Evolutionary conservation across 1,140 invertebrate genomes (phyloP).

Genomic region (Cyclina sinensis): DNA sequence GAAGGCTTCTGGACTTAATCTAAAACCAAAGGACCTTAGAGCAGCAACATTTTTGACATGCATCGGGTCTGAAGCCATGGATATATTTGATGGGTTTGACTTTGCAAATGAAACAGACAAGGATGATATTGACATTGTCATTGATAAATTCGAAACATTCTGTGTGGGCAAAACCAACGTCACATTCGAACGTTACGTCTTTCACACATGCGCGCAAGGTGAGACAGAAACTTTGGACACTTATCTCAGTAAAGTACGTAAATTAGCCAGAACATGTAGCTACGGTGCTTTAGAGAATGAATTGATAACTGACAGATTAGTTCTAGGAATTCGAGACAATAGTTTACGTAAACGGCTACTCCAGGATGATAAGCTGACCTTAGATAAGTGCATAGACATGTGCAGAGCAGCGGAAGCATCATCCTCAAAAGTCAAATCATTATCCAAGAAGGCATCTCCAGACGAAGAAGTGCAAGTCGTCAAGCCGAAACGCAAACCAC

Average conservation of each 20-base stretch:
- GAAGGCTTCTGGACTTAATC: too few relatives aligned
- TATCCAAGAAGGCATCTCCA: background rate
- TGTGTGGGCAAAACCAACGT: constrained; percentile 64
- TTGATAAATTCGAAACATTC: constrained; percentile 61
- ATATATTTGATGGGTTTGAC: constrained; percentile 56
- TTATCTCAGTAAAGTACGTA: constrained; percentile 14
- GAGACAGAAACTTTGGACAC: constrained; percentile 22
- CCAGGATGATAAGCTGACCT: constrained; percentile 22
- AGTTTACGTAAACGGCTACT: background rate
- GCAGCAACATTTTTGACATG: too few relatives aligned
- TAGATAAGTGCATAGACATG: constrained; percentile 29
- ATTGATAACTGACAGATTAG: too few relatives aligned
- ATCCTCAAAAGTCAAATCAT: background rate
- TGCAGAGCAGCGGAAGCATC: constrained; percentile 1
- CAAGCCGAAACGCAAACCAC: background rate
- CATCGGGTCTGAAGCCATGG: constrained; percentile 39
- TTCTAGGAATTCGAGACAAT: too few relatives aligned
- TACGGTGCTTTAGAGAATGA: too few relatives aligned
- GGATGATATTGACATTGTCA: constrained; percentile 39
- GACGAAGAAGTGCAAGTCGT: background rate
- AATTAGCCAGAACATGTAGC: background rate
- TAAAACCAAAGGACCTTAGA: too few relatives aligned
- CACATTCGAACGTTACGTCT: too few relatives aligned
- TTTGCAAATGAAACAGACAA: constrained; percentile 39
- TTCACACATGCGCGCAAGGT: too few relatives aligned